phyloP scores from a whole-genome alignment of 2,797 vertebrate genomes.

The Halcyon leucocephala region DNA sequence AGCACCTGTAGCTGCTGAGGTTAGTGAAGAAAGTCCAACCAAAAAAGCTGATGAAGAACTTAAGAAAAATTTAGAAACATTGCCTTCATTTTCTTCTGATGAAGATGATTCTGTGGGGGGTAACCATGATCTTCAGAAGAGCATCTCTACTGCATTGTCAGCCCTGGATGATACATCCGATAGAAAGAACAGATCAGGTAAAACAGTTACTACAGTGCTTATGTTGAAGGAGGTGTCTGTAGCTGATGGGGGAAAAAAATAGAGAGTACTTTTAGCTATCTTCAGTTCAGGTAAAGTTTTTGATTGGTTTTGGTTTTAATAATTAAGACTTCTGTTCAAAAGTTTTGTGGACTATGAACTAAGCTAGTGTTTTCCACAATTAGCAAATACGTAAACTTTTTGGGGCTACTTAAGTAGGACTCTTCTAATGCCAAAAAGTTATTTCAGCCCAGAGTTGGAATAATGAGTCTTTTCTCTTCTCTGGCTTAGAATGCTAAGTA shows the following conservation, averaged over 20 bases:
- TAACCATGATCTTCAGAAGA: slow-evolving; percentile 93
- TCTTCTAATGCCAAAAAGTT: neutral
- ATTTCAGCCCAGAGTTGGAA: neutral
- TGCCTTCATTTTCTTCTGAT: slow-evolving; percentile 95
- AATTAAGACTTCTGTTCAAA: neutral
- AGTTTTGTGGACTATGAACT: neutral
- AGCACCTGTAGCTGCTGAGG: slow-evolving; percentile 76
- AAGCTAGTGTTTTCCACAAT: neutral
- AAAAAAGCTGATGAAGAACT: slow-evolving; percentile 89
- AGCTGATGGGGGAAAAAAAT: neutral
- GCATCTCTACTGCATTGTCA: slow-evolving; percentile 88
- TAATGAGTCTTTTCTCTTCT: neutral
- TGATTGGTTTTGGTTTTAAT: neutral
- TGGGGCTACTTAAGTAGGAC: neutral
- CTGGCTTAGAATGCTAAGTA: neutral
- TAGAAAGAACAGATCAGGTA: slow-evolving; percentile 89
- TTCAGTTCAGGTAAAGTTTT: neutral
- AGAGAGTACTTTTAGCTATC: neutral
- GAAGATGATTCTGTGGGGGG: slow-evolving; percentile 93
- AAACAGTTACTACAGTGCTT: neutral
- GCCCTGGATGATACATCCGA: slow-evolving; percentile 89
- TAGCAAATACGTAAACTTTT: neutral
- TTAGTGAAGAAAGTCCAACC: slow-evolving; percentile 76
- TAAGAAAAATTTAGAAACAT: slow-evolving; percentile 91
- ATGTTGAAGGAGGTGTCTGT: neutral